A percentile compares a stretch with the other conserved stretches of the same genome.
Evolutionary conservation across 1,140 invertebrate species (phyloP).

Genomic region (Harpegnathos saltator): DNA sequence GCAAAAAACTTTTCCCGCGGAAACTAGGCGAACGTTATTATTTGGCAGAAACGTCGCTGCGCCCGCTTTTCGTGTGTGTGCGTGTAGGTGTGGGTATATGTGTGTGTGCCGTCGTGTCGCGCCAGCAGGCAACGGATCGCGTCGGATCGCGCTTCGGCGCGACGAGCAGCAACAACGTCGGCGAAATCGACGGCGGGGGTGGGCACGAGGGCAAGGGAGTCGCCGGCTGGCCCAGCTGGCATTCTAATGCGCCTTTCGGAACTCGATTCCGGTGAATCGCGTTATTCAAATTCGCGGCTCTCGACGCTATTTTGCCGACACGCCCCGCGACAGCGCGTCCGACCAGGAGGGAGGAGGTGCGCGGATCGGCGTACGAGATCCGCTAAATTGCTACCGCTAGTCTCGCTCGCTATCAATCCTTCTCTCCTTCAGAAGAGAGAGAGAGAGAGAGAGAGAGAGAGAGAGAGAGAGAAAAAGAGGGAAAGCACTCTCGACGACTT

Average conservation of each 20-base stretch:
- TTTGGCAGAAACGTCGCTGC: slow-evolving; percentile 57
- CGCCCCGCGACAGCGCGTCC: slow-evolving; percentile 50
- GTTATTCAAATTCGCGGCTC: slow-evolving; percentile 75
- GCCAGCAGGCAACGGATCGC: neutral
- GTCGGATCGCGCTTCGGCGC: slow-evolving; percentile 6
- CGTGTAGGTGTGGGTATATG: too few species aligned
- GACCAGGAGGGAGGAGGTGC: neutral
- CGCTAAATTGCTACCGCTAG: slow-evolving; percentile 56
- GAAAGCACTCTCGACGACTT: slow-evolving; percentile 28
- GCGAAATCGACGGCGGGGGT: neutral
- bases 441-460: too few species aligned
- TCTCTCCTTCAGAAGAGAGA: neutral
- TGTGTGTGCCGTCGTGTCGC: neutral
- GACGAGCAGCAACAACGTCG: slow-evolving; percentile 48
- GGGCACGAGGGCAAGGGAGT: too few species aligned
- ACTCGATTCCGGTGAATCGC: slow-evolving; percentile 73
- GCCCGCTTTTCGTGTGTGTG: too few species aligned
- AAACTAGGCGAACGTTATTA: slow-evolving; percentile 71
- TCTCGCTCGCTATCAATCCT: slow-evolving; percentile 14
- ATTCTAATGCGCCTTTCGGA: slow-evolving; percentile 69
- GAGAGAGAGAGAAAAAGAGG: neutral
- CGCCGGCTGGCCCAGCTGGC: slow-evolving; percentile 51
- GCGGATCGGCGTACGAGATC: slow-evolving; percentile 23
- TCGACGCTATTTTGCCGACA: slow-evolving; percentile 54
- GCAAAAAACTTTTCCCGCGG: slow-evolving; percentile 70